phyloP scores from a whole-genome alignment of 2,797 vertebrate genomes.

The Protonibea diacanthus region DNA sequence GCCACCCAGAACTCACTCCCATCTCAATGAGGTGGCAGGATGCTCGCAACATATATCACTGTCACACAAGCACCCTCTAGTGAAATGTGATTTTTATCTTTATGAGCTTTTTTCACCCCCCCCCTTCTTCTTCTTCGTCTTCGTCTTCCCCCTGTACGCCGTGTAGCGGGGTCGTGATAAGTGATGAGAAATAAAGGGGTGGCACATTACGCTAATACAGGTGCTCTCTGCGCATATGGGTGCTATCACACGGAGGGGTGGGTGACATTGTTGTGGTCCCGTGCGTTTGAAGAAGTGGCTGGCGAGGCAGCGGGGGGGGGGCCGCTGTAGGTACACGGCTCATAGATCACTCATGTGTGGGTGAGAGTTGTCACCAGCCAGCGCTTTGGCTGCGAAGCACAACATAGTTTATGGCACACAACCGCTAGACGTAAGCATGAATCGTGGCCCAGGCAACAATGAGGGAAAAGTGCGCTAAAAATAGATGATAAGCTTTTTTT shows the following conservation, averaged over 20 bases:
- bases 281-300: conserved; percentile 57
- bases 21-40: conserved; percentile 78
- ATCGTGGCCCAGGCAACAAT: conserved; percentile 77
- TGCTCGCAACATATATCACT: conserved; percentile 81
- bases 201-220: conserved; percentile 69
- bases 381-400: conserved; percentile 68
- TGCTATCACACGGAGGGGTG: conserved; percentile 57
- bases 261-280: conserved; percentile 59
- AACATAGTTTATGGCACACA: conserved; percentile 76
- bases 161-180: conserved; percentile 70
- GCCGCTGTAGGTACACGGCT: conserved; percentile 60
- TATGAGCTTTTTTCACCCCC: conserved; percentile 62
- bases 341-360: conserved; percentile 81
- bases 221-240: conserved; percentile 68
- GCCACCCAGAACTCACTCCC: conserved; percentile 80
- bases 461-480: conserved; percentile 77
- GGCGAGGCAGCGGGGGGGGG: conserved; percentile 53
- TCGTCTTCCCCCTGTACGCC: conserved; percentile 28
- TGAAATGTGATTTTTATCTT: conserved; percentile 86
- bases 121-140: not conserved
- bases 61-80: conserved; percentile 80
- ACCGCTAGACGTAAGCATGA: conserved; percentile 65
- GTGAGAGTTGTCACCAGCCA: conserved; percentile 79
- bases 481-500: conserved; percentile 74
- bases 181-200: conserved; percentile 70